Conservation (phyloP, 2,113 vertebrate genomes). For the Myanophis thanlyinensis region DNA sequence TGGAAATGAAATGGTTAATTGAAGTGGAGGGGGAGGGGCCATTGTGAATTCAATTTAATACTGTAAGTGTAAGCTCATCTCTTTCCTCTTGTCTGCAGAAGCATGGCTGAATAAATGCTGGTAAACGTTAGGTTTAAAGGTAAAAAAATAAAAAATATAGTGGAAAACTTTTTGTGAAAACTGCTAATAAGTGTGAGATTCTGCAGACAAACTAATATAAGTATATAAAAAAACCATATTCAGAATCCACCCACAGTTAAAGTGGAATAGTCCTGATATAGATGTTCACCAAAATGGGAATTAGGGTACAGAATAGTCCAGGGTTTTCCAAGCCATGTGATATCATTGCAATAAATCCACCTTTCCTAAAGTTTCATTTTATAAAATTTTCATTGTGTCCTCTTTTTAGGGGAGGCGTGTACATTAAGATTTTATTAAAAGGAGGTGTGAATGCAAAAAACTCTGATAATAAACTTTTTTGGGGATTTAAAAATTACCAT, state of each 20-base stretch:
- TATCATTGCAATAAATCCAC: not conserved
- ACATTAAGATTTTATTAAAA: not conserved
- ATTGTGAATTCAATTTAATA: not conserved
- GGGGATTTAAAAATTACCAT: not conserved
- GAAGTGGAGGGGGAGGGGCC: not conserved
- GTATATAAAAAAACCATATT: not conserved
- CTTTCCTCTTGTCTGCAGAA: not conserved
- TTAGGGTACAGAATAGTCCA: not conserved
- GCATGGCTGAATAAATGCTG: not conserved
- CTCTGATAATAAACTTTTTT: not conserved
- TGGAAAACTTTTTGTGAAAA: not conserved
- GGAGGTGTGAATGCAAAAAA: not conserved
- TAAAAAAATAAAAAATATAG: not conserved
- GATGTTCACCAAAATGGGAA: not conserved
- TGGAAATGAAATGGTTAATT: not conserved
- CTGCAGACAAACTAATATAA: not conserved
- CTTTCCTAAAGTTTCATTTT: not conserved
- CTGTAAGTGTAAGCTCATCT: not conserved
- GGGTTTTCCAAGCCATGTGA: not conserved
- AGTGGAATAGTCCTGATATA: not conserved
- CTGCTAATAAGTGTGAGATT: not conserved
- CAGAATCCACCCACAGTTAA: not conserved
- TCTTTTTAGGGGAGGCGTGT: not conserved
- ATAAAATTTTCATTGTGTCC: not conserved
- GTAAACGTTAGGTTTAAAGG: not conserved